These are phyloP conservation scores for Plecotus auritus DNA, from an alignment of 2,113 vertebrate genomes.

Conservation along the genomic window DNA sequence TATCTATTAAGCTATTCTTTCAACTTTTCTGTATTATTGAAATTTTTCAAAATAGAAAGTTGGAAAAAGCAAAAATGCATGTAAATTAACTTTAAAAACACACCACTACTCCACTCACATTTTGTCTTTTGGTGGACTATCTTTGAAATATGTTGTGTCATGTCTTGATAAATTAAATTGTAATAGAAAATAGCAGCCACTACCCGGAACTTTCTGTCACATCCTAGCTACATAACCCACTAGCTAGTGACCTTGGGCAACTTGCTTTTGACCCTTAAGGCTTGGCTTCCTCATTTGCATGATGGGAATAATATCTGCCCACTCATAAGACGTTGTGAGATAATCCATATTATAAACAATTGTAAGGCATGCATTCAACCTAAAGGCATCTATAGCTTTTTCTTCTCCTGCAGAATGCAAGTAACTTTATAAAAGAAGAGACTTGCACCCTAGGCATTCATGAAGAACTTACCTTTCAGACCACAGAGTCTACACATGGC, in stretches of 20 bases:
- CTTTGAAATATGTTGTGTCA: constrained; percentile 9
- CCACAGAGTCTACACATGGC: constrained; percentile 90
- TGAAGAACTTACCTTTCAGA: constrained; percentile 83
- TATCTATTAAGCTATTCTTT: neutral
- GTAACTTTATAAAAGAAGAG: neutral
- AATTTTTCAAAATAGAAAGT: neutral
- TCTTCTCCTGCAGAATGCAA: neutral
- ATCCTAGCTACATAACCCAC: neutral
- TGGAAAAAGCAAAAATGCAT: neutral
- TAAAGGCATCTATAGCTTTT: neutral
- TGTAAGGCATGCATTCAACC: neutral
- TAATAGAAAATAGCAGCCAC: neutral
- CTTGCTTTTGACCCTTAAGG: neutral
- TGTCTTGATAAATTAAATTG: constrained; percentile 2
- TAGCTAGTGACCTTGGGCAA: neutral
- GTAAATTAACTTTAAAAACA: neutral
- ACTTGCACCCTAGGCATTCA: neutral
- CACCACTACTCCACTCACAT: neutral
- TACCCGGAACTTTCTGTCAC: neutral
- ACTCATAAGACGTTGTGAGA: neutral
- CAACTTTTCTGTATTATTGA: neutral
- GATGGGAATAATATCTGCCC: neutral
- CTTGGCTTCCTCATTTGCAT: neutral
- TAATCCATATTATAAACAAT: neutral
- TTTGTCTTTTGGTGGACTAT: neutral